Evolutionary conservation across 2,113 vertebrate genomes (phyloP), one percentile per base, ranked within the genome.

Genomic region (Riparia riparia): DNA sequence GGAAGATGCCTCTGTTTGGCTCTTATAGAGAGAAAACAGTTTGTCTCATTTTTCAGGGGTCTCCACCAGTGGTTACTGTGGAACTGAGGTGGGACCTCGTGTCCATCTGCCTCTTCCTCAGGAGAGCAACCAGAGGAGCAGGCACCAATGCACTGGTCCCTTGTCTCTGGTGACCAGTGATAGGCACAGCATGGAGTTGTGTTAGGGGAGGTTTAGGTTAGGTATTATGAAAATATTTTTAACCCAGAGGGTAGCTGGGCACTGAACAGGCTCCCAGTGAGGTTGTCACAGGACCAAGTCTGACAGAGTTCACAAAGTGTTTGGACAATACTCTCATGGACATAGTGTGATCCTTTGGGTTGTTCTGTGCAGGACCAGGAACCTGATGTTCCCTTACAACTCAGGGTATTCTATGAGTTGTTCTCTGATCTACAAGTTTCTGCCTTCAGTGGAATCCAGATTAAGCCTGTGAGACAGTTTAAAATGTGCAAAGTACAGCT

Each of bases 161-260:
- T 31, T 49, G 20, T 50, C 31, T 21, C 42, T 49, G 49, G 6
- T 44, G 31, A 44, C 21, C 22, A 44, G 14, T 4, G 51, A 11
- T 4, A 51, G 17, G 9, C 57, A 32, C 0, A 0, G 10, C 2
- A 2, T 24, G 45, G 7, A 66, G 44, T 6, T 19, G 12, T 58
- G 15, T 17, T 44, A n/a, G 18, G 12, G 15, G 22, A 58, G 28
- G 28, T n/a, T 73, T 24, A 21, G 13, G 8, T n/a, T 7, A n/a
- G 28, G 4, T 20, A 7, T 45, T 45, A 60, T 4, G 39, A 47
- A 25, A 68, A 31, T 13, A 39, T 60, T 68, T 51, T n/a, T 34
- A 20, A 47, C 20, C 25, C 54, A 61, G 47, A 45, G 16, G 3
- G 3, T 66, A 32, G 9, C 0, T 68, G 22, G 28, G 6, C 32